Evolutionary conservation across 2,888 invertebrate genomes (phyloP).

Genomic region (Petrophora chlorosata): DNA sequence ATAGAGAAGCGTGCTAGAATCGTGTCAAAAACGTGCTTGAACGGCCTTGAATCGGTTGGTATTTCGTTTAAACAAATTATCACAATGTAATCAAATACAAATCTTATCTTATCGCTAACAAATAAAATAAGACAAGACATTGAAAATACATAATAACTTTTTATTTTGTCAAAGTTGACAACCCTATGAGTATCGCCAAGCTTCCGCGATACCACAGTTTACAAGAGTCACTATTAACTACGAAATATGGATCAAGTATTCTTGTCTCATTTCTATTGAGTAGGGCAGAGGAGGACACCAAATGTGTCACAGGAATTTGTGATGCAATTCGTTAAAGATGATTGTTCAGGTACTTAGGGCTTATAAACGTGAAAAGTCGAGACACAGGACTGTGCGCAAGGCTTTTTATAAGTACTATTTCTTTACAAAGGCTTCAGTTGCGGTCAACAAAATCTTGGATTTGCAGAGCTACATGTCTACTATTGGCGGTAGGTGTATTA

Average conservation of each 20-base stretch:
- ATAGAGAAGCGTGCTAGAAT: too few species aligned
- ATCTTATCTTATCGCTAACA: neutral
- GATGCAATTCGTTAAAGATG: neutral
- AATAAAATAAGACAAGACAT: neutral
- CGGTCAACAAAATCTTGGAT: neutral
- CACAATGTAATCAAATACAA: neutral
- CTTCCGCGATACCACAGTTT: constrained; percentile 28
- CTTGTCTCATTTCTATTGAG: constrained; percentile 6
- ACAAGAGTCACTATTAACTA: neutral
- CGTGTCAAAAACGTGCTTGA: too few species aligned
- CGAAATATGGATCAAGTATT: constrained; percentile 16
- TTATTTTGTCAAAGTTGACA: constrained; percentile 5
- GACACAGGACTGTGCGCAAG: neutral
- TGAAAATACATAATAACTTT: neutral
- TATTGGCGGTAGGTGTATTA: too few species aligned
- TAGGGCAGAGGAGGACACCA: neutral
- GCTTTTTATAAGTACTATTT: neutral
- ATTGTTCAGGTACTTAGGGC: neutral
- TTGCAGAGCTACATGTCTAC: too few species aligned
- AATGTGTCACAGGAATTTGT: constrained; percentile 4
- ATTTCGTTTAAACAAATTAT: too few species aligned
- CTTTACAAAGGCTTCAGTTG: constrained; percentile 1
- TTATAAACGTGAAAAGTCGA: neutral
- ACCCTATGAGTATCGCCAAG: constrained; percentile 22
- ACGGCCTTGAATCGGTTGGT: too few species aligned